Base-by-base conservation (phyloP, 2,888 invertebrate genomes). In the Myopa testacea region DNA sequence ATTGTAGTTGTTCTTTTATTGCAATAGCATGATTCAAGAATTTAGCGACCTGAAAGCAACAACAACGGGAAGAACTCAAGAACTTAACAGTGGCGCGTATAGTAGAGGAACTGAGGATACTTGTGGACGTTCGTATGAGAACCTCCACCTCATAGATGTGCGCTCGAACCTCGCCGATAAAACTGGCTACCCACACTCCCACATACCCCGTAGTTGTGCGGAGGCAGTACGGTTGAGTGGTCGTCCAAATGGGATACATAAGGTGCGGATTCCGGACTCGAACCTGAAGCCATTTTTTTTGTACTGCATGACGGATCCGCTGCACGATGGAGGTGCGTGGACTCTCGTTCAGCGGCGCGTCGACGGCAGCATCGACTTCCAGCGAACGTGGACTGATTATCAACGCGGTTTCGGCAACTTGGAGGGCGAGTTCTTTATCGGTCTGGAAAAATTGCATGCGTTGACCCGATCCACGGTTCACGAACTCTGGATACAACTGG, bases 361-460 rank as follows among this genome's bases (percentile, higher is more conserved):
- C 80, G 92, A 93, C 79, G 93, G 93, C 0, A 88, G 90, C 0
- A 91, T 92, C 93, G 93, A 76, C 55, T 76, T 76, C 71, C 63
- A 50, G 38, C 55, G 62, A 0, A 55, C 70, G 50, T 76, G 76
- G 93, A 84, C 89, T 0, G 92, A 92, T 73, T 93, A 93, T 84
- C 92, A 92, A 82, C 85, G 90, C 72, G 93, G 93, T 8, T 93
- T 93, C 82, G 93, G 93, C 1, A 92, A 93, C 83, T 86, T 93
- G 10, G 91, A 91, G 0, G 91, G 91, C 1, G 93, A 93, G 84
- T 93, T 93, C 84, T 93, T 93, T 92, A 88, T 93, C 12, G 93
- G 93, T 1, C 85, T 93, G 79, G 93, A 93, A 80, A 92, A 93
- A 81, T 88, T 93, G 4, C 90, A 92, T 85, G 91, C 88, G 10